Evolutionary conservation across 1,140 invertebrate genomes (phyloP).

Genomic region (Drosophila bipectinata): DNA sequence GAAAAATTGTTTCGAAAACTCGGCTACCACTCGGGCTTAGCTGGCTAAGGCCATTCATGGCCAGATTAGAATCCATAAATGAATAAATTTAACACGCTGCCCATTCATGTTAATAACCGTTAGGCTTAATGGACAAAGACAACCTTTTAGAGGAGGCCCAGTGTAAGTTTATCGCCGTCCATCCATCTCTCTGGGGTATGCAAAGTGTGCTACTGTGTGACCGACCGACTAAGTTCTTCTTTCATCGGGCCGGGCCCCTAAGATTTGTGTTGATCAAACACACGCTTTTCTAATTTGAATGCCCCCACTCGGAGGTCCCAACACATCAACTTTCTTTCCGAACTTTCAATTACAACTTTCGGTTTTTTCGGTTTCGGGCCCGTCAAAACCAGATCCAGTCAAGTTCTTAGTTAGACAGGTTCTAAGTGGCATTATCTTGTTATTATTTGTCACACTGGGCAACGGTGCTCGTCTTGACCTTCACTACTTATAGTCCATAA

Average conservation of each 20-base stretch:
- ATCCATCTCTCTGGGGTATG: constrained; percentile 38
- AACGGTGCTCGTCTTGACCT: constrained; percentile 31
- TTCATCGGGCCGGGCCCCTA: constrained; percentile 20
- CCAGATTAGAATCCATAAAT: constrained; percentile 48
- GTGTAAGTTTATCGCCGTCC: constrained; percentile 8
- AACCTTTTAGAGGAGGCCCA: constrained; percentile 37
- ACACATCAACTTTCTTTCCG: constrained; percentile 63
- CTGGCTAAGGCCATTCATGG: constrained; percentile 14
- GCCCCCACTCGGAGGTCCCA: constrained; percentile 43
- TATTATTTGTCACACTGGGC: constrained; percentile 46
- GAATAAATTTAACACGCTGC: constrained; percentile 60
- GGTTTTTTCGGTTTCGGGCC: constrained; percentile 39
- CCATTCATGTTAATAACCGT: constrained; percentile 61
- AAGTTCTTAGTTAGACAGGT: constrained; percentile 27
- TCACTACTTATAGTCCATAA: constrained; percentile 27
- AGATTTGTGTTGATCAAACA: constrained; percentile 55
- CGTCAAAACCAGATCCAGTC: constrained; percentile 26
- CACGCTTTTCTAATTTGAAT: constrained; percentile 60
- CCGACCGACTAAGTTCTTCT: constrained; percentile 23
- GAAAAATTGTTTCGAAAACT: constrained; percentile 39
- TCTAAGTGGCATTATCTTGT: constrained; percentile 45
- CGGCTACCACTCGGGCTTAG: background rate
- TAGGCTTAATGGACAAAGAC: constrained; percentile 65
- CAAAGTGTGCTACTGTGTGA: constrained; percentile 69
- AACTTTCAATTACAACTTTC: constrained; percentile 79